Conservation (phyloP, 2,888 invertebrate species). For the Urechis unicinctus region DNA sequence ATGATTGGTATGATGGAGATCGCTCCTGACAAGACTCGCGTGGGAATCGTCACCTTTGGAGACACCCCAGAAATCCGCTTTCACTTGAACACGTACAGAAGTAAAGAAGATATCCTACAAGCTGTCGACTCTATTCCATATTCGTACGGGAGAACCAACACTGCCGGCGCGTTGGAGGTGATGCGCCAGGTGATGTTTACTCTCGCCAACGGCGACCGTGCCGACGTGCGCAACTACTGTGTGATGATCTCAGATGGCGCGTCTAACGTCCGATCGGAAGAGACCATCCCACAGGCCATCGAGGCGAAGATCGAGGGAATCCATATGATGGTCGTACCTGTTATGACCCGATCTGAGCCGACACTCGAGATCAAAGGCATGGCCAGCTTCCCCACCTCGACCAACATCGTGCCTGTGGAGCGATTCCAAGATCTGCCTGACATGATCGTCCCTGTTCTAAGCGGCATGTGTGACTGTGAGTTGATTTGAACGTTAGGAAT, state of each 20-base stretch:
- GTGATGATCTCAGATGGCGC: conserved; percentile 35
- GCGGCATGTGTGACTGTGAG: conserved; percentile 15
- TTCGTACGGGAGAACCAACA: conserved; percentile 12
- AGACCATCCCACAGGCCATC: conserved; percentile 15
- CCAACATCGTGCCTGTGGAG: conserved; percentile 14
- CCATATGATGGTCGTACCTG: conserved; percentile 17
- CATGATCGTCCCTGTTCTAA: conserved; percentile 1
- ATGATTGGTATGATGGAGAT: conserved; percentile 35
- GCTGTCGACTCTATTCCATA: conserved; percentile 6
- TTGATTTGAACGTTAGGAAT: no score
- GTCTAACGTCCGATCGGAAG: conserved; percentile 24
- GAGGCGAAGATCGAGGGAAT: conserved; percentile 13
- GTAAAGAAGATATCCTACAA: conserved; percentile 14
- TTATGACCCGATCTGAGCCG: conserved; percentile 4
- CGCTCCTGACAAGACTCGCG: conserved; percentile 28
- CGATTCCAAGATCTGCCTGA: conserved; percentile 9
- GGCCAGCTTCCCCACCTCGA: conserved; percentile 12
- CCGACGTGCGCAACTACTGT: conserved; percentile 18
- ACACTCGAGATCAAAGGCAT: conserved; percentile 17
- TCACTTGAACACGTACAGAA: conserved; percentile 29
- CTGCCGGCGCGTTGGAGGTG: conserved; percentile 8
- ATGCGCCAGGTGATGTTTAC: conserved; percentile 14
- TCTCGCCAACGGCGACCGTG: conserved; percentile 14
- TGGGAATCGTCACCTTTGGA: conserved; percentile 35
- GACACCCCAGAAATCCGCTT: conserved; percentile 30